Conservation (phyloP, 2,113 vertebrate species). For the Terrapene triunguis region DNA sequence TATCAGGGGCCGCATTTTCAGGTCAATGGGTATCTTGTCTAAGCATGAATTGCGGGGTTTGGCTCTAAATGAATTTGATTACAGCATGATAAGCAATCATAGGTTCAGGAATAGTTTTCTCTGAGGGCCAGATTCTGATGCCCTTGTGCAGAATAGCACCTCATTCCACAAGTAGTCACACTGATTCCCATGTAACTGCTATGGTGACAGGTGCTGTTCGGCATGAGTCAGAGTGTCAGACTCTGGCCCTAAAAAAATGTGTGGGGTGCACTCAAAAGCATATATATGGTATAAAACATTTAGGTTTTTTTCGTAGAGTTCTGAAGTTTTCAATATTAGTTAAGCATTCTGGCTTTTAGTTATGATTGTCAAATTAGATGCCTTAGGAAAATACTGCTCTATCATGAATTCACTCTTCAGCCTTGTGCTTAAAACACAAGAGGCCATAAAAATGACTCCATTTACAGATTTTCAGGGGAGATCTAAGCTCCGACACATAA, state of each 20-base stretch:
- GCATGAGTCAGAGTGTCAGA: neutral
- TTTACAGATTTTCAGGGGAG: neutral
- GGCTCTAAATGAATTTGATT: neutral
- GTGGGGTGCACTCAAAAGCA: neutral
- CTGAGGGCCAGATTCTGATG: neutral
- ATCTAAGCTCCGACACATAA: neutral
- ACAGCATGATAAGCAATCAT: neutral
- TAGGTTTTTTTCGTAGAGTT: neutral
- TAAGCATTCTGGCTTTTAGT: too few species aligned
- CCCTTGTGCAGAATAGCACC: rapidly evolving
- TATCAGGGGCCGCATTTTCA: neutral
- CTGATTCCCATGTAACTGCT: neutral
- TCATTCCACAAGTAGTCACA: rapidly evolving
- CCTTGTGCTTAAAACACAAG: rapidly evolving
- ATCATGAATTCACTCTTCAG: neutral
- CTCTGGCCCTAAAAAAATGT: neutral
- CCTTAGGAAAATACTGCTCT: neutral
- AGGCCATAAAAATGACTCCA: neutral
- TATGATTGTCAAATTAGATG: neutral
- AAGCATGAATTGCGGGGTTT: neutral
- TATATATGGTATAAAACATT: neutral
- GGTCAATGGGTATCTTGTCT: constrained; percentile 11
- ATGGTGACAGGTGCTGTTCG: neutral
- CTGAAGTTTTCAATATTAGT: neutral
- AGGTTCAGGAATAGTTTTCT: neutral